phyloP scores from a whole-genome alignment of 1,140 invertebrate species.

The Bombyx mori region ASM3026992v2 NC_085127.1:14447501-14448000 shows the following conservation, averaged over 20 bases:
- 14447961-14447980: constrained; percentile 14
- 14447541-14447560: constrained; percentile 43
- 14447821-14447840: constrained; percentile 1
- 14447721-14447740: background rate
- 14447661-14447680: background rate
- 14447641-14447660: background rate
- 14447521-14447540: constrained; percentile 17
- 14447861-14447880: background rate
- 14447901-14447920: background rate
- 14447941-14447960: background rate
- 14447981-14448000: constrained; percentile 7
- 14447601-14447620: background rate
- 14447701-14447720: too few relatives aligned
- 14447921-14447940: constrained; percentile 1
- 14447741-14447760: constrained; percentile 49
- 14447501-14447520: too few relatives aligned
- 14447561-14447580: background rate
- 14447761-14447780: constrained; percentile 5
- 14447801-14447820: constrained; percentile 8
- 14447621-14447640: background rate
- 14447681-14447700: constrained; percentile 4
- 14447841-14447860: constrained; percentile 2
- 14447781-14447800: constrained; percentile 4
- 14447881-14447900: too few relatives aligned
- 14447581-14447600: background rate